These are phyloP conservation scores for Lordiphosa clarofinis DNA, from an alignment of 1,140 invertebrate species.

Conservation along the genomic window DNA sequence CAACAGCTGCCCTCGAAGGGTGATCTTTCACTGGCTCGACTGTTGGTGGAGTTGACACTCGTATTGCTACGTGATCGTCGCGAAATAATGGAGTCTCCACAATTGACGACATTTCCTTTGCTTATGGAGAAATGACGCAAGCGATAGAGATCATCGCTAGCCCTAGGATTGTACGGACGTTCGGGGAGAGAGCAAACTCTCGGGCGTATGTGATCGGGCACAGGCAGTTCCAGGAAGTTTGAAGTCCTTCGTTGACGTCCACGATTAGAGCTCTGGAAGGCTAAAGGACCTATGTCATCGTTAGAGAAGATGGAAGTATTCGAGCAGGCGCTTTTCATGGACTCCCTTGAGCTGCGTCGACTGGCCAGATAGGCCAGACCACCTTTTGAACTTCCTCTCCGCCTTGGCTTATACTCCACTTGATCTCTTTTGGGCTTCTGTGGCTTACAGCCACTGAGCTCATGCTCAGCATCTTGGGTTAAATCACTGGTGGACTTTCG, in stretches of 20 bases:
- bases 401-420: conserved; percentile 60
- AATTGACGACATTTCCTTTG: conserved; percentile 92
- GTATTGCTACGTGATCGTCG: conserved; percentile 89
- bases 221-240: conserved; percentile 93
- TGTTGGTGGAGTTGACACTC: conserved; percentile 89
- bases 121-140: conserved; percentile 93
- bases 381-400: conserved; percentile 80
- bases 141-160: conserved; percentile 90
- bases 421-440: conserved; percentile 43
- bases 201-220: conserved; percentile 89
- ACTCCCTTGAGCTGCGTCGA: conserved; percentile 85
- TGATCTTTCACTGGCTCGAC: conserved; percentile 88
- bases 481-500: conserved; percentile 88
- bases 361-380: conserved; percentile 88
- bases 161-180: conserved; percentile 89
- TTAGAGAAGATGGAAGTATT: conserved; percentile 83
- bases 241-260: conserved; percentile 88
- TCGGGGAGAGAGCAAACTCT: conserved; percentile 91
- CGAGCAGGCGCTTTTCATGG: conserved; percentile 84
- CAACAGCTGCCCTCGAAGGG: conserved; percentile 92
- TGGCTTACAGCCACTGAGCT: conserved; percentile 59
- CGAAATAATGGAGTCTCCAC: conserved; percentile 92
- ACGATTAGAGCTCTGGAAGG: conserved; percentile 86
- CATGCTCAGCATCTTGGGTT: conserved; percentile 81
- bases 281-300: conserved; percentile 88